These are phyloP conservation scores for Beaufortia kweichowensis DNA, from an alignment of 2,113 vertebrate species.

Conservation along the genomic window DNA sequence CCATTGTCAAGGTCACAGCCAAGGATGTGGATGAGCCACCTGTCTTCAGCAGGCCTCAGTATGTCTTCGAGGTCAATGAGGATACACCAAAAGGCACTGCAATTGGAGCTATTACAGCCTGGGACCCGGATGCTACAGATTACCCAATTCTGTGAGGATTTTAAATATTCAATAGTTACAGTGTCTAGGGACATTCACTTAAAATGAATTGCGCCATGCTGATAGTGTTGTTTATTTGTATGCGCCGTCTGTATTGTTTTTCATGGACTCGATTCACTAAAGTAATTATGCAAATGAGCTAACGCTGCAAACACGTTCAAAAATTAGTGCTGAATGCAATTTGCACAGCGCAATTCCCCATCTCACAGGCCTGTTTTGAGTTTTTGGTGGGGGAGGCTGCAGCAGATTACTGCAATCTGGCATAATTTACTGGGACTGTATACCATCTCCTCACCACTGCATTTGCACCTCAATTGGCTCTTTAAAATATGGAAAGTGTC, in stretches of 20 bases:
- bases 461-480: not conserved
- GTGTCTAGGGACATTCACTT: not conserved
- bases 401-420: not conserved
- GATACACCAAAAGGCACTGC: conserved; percentile 83
- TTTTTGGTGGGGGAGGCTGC: not conserved
- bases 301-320: not conserved
- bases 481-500: not conserved
- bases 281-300: conserved; percentile 24
- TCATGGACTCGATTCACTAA: not conserved
- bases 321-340: not conserved
- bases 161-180: conserved; percentile 9
- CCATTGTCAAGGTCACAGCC: conserved; percentile 89
- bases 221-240: conserved; percentile 12
- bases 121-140: conserved; percentile 89
- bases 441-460: not conserved
- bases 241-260: not conserved
- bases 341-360: not conserved
- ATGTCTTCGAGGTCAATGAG: conserved; percentile 93
- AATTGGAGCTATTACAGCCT: conserved; percentile 86
- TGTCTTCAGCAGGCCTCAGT: conserved; percentile 86
- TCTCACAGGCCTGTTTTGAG: not conserved
- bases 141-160: conserved; percentile 84
- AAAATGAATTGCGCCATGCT: conserved; percentile 17
- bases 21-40: conserved; percentile 94
- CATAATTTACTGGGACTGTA: not conserved